Base-by-base conservation (phyloP, 1,140 invertebrate species). In the Patella vulgata region DNA sequence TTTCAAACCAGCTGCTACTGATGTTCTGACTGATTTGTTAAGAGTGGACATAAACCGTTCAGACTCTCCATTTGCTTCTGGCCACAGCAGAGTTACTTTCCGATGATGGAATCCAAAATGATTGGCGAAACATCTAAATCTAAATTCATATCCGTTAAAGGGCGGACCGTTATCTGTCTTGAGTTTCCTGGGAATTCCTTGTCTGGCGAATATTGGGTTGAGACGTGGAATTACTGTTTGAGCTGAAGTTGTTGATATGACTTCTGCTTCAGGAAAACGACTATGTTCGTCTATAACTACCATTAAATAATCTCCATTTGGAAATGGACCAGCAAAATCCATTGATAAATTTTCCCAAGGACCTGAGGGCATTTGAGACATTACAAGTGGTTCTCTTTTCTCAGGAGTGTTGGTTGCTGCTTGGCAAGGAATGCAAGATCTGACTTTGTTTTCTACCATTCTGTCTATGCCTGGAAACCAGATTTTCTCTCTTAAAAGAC, bases 391-490 rank as follows among this genome's bases (percentile, higher is more conserved):
- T 73, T 77, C 70, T 21, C 51, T n/a, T n/a, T 52, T 61, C 5
- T 54, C 57, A 36, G 58, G 46, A 8, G 44, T 30, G 27, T 44
- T 25, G 12, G 51, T 50, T 11, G 61, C 31, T 14, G 70, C 52
- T 63, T 69, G 66, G 61, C 76, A 80, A 8, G 66, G 63, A 9
- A 78, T 53, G 50, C 77, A 80, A 12, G 25, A 31, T 59, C 65
- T 70, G 17, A 74, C 56, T 39, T 42, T 25, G 5, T 64, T 31
- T 62, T 79, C 75, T 14, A 78, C 75, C n/a, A 62, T 11, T 50
- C 55, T 55, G 54, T 81, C 77, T 11, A 80, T 68, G 19, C 66
- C 59, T 28, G 75, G 76, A 55, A 77, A 81, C 75, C 75, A 81
- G 4, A 81, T 73, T 48, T 77, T 79, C 53, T 74, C 68, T 30